phyloP scores from a whole-genome alignment of 2,888 invertebrate genomes.

The Pachycephus smyrnensis region DNA sequence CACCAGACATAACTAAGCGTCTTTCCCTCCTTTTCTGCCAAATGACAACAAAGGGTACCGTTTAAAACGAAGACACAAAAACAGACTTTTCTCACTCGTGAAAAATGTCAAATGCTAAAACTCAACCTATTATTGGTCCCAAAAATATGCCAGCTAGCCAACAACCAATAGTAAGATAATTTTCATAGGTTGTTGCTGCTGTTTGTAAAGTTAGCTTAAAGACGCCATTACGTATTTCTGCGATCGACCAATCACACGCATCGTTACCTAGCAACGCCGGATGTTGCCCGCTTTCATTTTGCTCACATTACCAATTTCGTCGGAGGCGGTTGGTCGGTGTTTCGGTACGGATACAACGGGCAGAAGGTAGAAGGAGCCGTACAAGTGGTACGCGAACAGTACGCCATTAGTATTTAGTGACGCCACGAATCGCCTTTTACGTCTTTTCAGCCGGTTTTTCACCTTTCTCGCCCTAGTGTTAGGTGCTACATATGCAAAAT shows the following conservation, averaged over 20 bases:
- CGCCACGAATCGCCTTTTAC: conserved; percentile 35
- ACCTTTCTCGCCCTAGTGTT: conserved; percentile 13
- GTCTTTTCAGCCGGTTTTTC: conserved; percentile 20
- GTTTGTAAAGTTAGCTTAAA: background rate
- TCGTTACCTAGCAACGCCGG: conserved; percentile 54
- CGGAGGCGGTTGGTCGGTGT: conserved; percentile 26
- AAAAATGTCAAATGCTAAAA: background rate
- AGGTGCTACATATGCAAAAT: conserved; percentile 34
- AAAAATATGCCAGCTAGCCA: background rate
- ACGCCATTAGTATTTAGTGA: conserved; percentile 52
- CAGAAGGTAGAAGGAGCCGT: background rate
- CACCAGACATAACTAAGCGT: background rate
- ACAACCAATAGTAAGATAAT: background rate
- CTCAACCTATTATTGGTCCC: background rate
- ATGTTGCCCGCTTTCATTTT: conserved; percentile 41
- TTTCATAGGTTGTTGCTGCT: background rate
- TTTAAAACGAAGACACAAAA: background rate
- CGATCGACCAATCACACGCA: conserved; percentile 22
- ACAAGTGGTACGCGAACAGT: conserved; percentile 5
- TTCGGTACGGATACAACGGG: background rate
- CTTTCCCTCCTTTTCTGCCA: background rate
- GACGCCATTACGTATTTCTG: conserved; percentile 11
- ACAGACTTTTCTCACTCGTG: background rate
- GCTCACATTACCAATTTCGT: conserved; percentile 28
- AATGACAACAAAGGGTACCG: background rate